Conservation (phyloP, 2,888 invertebrate genomes). For the Tuberolachnus salignus region DNA sequence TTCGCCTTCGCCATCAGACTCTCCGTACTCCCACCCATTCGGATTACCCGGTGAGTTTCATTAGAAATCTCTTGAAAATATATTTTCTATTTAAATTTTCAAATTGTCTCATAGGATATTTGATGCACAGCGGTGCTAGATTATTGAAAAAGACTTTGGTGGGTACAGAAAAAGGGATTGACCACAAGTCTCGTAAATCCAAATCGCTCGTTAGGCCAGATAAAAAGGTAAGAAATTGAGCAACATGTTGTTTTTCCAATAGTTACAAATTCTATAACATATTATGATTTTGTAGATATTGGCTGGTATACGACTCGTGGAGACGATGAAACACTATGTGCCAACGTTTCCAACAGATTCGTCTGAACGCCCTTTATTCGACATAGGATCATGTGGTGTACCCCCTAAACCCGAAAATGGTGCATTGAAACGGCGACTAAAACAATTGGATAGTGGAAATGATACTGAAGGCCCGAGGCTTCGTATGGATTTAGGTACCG, state of each 20-base stretch:
- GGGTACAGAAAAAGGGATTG: slow-evolving; percentile 57
- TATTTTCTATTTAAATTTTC: slow-evolving; percentile 32
- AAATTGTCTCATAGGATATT: slow-evolving; percentile 63
- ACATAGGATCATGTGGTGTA: slow-evolving; percentile 70
- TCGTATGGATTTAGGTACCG: slow-evolving; percentile 65
- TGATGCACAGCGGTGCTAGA: slow-evolving; percentile 72
- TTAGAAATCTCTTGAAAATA: neutral
- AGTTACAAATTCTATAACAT: neutral
- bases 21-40: slow-evolving; percentile 66
- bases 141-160: slow-evolving; percentile 69
- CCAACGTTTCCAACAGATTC: slow-evolving; percentile 59
- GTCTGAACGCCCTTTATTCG: slow-evolving; percentile 59
- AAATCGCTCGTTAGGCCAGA: slow-evolving; percentile 60
- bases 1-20: slow-evolving; percentile 68
- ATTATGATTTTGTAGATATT: slow-evolving; percentile 61
- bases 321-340: slow-evolving; percentile 68
- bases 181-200: slow-evolving; percentile 57
- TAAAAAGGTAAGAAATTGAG: slow-evolving; percentile 61
- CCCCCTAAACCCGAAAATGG: slow-evolving; percentile 67
- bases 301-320: slow-evolving; percentile 68
- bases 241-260: neutral
- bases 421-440: slow-evolving; percentile 65
- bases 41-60: slow-evolving; percentile 66
- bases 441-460: slow-evolving; percentile 62
- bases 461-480: slow-evolving; percentile 67